Evolutionary conservation across 2,113 vertebrate species (phyloP), one percentile per base, ranked within the genome.

Genomic region (Poecile atricapillus): DNA sequence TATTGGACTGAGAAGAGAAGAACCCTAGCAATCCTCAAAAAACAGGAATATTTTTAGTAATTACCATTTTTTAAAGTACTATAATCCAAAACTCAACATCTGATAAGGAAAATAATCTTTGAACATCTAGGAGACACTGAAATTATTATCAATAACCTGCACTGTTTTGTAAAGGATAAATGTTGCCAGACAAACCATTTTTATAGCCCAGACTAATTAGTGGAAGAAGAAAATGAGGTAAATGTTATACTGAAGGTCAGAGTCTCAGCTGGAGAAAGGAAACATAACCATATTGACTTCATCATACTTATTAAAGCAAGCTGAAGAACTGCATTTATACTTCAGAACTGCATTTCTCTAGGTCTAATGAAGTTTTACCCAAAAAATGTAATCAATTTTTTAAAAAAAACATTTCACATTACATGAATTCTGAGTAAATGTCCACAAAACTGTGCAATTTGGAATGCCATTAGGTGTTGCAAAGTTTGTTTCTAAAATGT

Each of bases 171-270:
- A 43, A 93, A 86, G 63, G 58, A 46, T 62, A 49, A 83, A 62
- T 60, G 25, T 83, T 88, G 67, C 60, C 85, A 94, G 53, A 73
- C 28, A 93, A 90, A 90, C 79, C 4, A 33, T 80, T 93, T 95
- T 92, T 94, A 88, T 73, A 83, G 37, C 67, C 60, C 60, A 73
- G 70, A 71, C 50, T 88, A 96, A 96, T 94, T 92, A 93, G 68
- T 73, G 46, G 71, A 83, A 77, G 70, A 96, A 90, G 90, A 95
- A 94, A 94, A 93, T 88, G 88, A 96, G 82, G 82, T 94, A 95
- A 94, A 97, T 95, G 71, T 92, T 95, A 92, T 39, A 62, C 14
- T 74, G 94, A 95, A 97, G 88, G 71, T 96, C 85, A 96, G 37
- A 90, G 50, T 65, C 80, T 69, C 79, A 83, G 70, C 81, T 91